Conservation (phyloP, 2,113 vertebrate genomes). For the Mungos mungo region DNA sequence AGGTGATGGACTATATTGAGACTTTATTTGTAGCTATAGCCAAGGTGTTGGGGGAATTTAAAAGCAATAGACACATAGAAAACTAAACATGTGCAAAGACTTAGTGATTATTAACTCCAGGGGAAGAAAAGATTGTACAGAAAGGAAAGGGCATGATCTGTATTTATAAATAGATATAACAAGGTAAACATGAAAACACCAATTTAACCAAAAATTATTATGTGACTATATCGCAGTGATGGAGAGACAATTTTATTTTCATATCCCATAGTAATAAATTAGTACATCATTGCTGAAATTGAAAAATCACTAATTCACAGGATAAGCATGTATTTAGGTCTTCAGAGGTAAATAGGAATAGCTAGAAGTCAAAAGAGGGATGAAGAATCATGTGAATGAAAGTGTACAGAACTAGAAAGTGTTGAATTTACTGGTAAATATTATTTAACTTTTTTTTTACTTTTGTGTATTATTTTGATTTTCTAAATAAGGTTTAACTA, state of each 20-base stretch:
- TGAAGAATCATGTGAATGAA: not conserved
- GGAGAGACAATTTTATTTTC: not conserved
- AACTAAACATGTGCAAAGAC: not conserved
- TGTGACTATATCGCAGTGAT: not conserved
- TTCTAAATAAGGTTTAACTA: conserved; percentile 32
- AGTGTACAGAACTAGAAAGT: not conserved
- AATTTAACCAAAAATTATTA: not conserved
- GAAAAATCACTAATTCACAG: conserved; percentile 3
- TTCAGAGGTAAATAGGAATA: not conserved
- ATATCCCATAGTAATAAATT: not conserved
- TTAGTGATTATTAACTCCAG: not conserved
- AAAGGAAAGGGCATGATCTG: not conserved
- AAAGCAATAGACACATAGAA: not conserved
- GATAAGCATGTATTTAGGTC: not conserved
- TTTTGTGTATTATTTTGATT: conserved; percentile 2
- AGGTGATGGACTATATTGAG: not conserved
- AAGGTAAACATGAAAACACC: not conserved
- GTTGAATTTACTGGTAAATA: not conserved
- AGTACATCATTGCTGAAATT: conserved; percentile 38
- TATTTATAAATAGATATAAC: not conserved
- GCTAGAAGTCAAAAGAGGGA: not conserved
- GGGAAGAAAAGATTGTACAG: not conserved
- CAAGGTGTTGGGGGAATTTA: not conserved
- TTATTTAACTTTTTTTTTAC: not conserved
- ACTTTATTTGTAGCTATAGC: not conserved